Base-by-base conservation (phyloP, 1,140 invertebrate genomes). In the Mesaphorura yosii region DNA sequence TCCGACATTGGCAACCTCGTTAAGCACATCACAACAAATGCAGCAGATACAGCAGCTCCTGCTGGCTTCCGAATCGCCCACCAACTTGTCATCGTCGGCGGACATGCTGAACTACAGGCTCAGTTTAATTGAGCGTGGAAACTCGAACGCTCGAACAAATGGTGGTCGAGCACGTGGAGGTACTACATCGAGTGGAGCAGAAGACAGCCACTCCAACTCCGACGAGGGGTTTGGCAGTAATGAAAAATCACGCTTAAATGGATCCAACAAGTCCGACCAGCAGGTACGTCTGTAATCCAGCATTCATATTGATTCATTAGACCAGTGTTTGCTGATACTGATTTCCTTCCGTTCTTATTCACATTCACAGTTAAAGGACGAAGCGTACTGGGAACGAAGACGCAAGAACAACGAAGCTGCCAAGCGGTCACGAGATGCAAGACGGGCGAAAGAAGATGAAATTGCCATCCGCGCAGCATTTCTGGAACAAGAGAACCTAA, bases 321-420 rank as follows among this genome's bases (percentile, higher is more conserved):
- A 41, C 22, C 6, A 12, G 7, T 17, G 19, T 41, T 17, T 6
- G 15, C 40, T 7, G 19, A 7, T 20, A 41, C 22, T 17, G 6
- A 41, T 17, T 7, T 7, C 22, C 7, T 7, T 46, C 38, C 25
- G 6, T 20, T 48, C 41, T 10, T 5, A 34, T 34, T 50, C 45
- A 10, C 19, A 25, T 15, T 47, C 64, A 23, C 26, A 63, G 61
- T 25, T 58, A 22, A 87, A 87, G 65, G 88, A 92, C 65, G 78
- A 81, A 0, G 80, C 82, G 0, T 96, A 96, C 66, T 83, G 82
- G 72, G 88, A 91, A 65, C 75, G 88, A 52, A 72, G 92, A 10
- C 78, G 83, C 51, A 92, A 92, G 67, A 96, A 98, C 67, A 97
- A 97, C 67, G 87, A 86, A 59, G 92, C 93, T 0, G 93, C 93